Base-by-base conservation (phyloP, 2,113 vertebrate genomes). In the Boulengerochromis microlepis region DNA sequence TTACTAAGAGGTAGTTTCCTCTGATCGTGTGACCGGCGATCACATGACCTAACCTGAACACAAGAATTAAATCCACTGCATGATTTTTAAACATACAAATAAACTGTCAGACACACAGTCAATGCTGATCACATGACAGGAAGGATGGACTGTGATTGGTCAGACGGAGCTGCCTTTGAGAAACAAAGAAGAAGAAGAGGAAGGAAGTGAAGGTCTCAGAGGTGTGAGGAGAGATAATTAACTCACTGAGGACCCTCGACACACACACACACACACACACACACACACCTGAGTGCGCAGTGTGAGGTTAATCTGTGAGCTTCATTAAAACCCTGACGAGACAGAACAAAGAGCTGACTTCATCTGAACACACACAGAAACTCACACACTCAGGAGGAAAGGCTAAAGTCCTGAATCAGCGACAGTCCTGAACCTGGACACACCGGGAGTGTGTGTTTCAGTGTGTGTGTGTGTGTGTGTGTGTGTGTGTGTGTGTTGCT, bases 291-390 rank as follows among this genome's bases (percentile, higher is more conserved):
- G 78, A 85, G 19, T 61, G 57, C 59, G 59, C 56, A 29, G 83
- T 86, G 92, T 94, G 94, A 87, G 88, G 94, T 92, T 90, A 94
- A 91, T 92, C 86, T 91, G 86, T 82, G 86, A 90, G 91, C 86
- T 91, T 94, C 90, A 93, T 93, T 93, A 94, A 93, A 93, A 92
- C 85, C 92, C 92, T 94, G 92, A 93, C 86, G 83, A 93, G 94
- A 93, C 91, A 94, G 87, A 94, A 94, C 90, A 93, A 93, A 94
- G 91, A 94, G 92, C 92, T 94, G 91, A 91, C 92, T 93, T 81
- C 91, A 90, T 84, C 88, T 90, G 85, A 86, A 88, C 81, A 52
- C 80, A 61, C 82, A 80, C 54, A 33, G 69, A 69, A 82, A 59
- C 38, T 80, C 81, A 24, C 84, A 81, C 61, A 80, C 83, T 31